These are phyloP conservation scores for Otolemur crassicaudatus DNA, from an alignment of 2,797 vertebrate genomes.

Conservation along the genomic window DNA sequence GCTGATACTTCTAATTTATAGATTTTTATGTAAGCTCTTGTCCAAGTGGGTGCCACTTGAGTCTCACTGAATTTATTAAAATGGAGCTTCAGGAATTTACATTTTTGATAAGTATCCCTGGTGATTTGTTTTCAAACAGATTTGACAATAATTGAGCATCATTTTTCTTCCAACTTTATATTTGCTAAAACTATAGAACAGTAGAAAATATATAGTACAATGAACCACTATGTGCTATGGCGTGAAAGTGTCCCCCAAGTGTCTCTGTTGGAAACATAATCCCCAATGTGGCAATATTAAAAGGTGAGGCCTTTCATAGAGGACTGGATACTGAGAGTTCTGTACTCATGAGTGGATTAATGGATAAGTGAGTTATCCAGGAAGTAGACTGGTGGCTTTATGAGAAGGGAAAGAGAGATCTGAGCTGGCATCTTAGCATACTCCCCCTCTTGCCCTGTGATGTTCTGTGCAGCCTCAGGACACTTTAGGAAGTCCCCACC, in stretches of 20 bases:
- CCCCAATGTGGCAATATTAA: not conserved
- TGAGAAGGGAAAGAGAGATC: not conserved
- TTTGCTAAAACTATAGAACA: not conserved
- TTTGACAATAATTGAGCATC: not conserved
- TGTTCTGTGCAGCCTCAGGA: not conserved
- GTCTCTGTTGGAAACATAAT: not conserved
- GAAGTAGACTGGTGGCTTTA: not conserved
- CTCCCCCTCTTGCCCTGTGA: not conserved
- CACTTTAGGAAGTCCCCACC: not conserved
- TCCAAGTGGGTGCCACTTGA: not conserved
- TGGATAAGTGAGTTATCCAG: not conserved
- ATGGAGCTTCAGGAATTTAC: not conserved
- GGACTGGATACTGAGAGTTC: not conserved
- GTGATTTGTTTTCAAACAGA: not conserved
- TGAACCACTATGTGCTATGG: not conserved
- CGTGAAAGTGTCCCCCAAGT: not conserved
- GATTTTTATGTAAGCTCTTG: not conserved
- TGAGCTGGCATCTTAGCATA: not conserved
- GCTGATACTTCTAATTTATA: not conserved
- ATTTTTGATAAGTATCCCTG: not conserved
- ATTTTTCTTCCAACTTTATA: not conserved
- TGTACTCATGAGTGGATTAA: not conserved
- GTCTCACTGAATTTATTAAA: not conserved
- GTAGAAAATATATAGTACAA: not conserved
- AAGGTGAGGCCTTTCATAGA: not conserved